Evolutionary conservation across 2,797 vertebrate genomes (phyloP), one percentile per base, ranked within the genome.

Genomic region (Cottoperca gobio): DNA sequence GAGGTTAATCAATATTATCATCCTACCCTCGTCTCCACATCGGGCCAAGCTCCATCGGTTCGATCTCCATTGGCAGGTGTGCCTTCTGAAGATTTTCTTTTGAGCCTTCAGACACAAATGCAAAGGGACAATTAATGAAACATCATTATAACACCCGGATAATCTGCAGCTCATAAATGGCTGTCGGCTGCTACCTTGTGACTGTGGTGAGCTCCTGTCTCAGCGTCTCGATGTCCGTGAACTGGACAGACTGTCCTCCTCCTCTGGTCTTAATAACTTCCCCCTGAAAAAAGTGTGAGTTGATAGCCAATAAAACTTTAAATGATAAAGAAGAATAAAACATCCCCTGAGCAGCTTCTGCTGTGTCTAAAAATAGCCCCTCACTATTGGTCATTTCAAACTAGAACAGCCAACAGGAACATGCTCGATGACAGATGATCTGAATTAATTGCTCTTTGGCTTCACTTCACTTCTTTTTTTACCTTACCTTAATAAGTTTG

Each of bases 171-270:
- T 43, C 0, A 65, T 13, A 21, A 60, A 6, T 8, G 49, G 19
- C 42, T 37, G 37, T 5, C 4, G 35, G 63, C 35, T 31, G 12
- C 70, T 76, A 95, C 93, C 91, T 80, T 43, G 88, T 55, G 1
- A 88, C 90, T 0, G 91, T 87, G 39, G 97, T 93, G 26, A 94
- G 95, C 89, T 99, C 95, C 81, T 99, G 97, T 75, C 91, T 96
- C 42, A 99, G 93, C 0, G 96, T 99, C 91, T 99, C 98, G 0
- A 98, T 95, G 67, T 99, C 97, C 0, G 97, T 99, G 91, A 99
- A 99, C 76, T 98, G 97, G 66, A 99, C 97, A 0, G 97, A 85
- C 75, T 99, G 97, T 74, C 98, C 97, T 0, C 98, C 98, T 2
- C 97, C 96, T 79, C 96, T 93, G 40, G 98, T 99, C 90, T 96